Evolutionary conservation across 2,113 vertebrate genomes (phyloP).

Genomic region (Lanius collurio): DNA sequence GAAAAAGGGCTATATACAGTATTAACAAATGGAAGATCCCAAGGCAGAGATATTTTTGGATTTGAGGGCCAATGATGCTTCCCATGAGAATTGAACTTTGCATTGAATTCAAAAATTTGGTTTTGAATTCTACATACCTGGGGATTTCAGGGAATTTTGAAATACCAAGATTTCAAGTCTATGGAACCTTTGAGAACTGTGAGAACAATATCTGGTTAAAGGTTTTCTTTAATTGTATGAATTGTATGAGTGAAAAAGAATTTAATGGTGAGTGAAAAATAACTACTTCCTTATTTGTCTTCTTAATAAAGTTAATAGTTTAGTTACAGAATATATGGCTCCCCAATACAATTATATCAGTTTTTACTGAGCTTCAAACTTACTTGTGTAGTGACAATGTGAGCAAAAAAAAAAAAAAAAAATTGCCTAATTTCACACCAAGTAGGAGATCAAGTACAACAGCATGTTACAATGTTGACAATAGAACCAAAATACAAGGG

Average conservation of each 20-base stretch:
- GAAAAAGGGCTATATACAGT: background rate
- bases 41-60: background rate
- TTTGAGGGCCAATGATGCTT: background rate
- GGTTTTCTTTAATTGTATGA: background rate
- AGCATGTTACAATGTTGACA: conserved; percentile 12
- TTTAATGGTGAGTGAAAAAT: background rate
- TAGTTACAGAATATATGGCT: background rate
- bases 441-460: conserved; percentile 23
- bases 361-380: background rate
- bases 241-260: background rate
- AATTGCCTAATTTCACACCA: conserved; percentile 35
- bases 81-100: background rate
- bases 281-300: background rate
- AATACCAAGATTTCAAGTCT: background rate
- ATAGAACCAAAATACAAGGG: conserved; percentile 17
- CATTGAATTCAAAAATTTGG: background rate
- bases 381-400: background rate
- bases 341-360: background rate
- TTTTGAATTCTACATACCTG: background rate
- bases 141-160: background rate
- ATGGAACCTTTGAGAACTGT: background rate
- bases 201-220: background rate
- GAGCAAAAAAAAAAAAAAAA: background rate
- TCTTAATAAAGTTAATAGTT: background rate
- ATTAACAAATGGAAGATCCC: background rate